Evolutionary conservation across 30 jellyfish, hydroid and myxozoan genomes (phyloP), one percentile per base, ranked within the genome.

Genomic region (Turritopsis dohrnii): DNA sequence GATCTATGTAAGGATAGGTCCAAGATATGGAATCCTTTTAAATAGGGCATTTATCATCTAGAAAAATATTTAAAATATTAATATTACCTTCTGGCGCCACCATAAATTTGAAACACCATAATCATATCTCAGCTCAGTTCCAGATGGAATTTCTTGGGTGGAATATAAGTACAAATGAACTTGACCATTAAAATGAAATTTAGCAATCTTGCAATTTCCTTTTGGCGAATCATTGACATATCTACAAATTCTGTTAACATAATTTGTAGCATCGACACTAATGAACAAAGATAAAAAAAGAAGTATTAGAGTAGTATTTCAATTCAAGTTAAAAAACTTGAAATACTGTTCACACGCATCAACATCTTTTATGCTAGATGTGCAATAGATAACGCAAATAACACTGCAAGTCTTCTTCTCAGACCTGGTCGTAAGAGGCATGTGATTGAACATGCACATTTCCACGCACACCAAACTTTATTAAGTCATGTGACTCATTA

Each of bases 201-300:
- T 69, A n/a, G 16, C 30, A 69, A 69, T 27, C 77, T 27, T 69
- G 77, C 77, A 69, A 27, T 69, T 69, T 69, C 77, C 77, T 69
- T 69, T 69, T 69, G 77, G 77, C 28, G 77, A 69, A 27, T 69
- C 77, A 69, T 69, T 69, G 31, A 69, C 77, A 69, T 69, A 69
- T 69, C 77, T 69, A 69, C 77, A 23, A 69, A 69, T 69, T 69
- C 77, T 69, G 77, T 69, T 69, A n/a, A n/a, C 31, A 27, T 23
- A 69, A 69, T 69, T 69, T 69, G 77, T 69, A 69, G 77, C 77
- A 69, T 69, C 77, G 22, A 69, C 30, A 69, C 77, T 69, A 69
- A 69, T 69, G 77, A n/a, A 0, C 30, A 69, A 69, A 23, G 31
- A 69, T 27, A 69, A 41, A 41, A 41, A 41, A 41, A 41, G 9